These are phyloP conservation scores for Astreopora myriophthalma DNA, from an alignment of 64 coral and sea anemone species.

Conservation along the genomic window DNA sequence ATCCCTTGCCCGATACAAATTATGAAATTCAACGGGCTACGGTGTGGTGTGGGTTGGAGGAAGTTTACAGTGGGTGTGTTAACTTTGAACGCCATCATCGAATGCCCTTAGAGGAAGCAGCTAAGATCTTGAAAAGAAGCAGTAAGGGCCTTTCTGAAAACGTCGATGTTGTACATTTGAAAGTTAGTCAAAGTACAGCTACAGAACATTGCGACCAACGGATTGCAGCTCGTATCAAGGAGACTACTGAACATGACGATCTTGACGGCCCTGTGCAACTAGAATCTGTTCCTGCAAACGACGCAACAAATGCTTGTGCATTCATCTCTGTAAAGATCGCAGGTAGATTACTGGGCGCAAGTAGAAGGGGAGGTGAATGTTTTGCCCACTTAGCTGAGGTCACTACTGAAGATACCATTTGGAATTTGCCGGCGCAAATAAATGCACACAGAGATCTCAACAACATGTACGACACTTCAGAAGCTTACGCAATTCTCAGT, in stretches of 20 bases:
- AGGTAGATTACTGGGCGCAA: background rate
- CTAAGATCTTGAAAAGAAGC: background rate
- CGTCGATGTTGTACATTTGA: background rate
- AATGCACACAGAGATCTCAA: background rate
- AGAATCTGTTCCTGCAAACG: background rate
- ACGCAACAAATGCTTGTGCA: slow-evolving; percentile 13
- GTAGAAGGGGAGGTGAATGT: background rate
- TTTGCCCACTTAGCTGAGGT: background rate
- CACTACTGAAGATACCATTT: background rate
- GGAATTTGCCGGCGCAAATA: slow-evolving; percentile 2
- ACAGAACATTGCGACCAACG: background rate
- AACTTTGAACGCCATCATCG: background rate
- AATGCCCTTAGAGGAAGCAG: background rate
- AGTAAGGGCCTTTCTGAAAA: background rate
- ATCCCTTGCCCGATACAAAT: background rate
- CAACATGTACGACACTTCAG: too few relatives aligned
- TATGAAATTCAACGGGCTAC: slow-evolving; percentile 11
- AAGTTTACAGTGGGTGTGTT: background rate
- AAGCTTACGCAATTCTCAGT: too few relatives aligned
- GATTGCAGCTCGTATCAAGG: background rate
- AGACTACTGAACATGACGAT: background rate
- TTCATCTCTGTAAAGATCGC: slow-evolving; percentile 33
- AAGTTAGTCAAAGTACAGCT: background rate
- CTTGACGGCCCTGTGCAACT: background rate
- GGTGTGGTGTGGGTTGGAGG: background rate